Percentiles rank a stretch among this genome's conserved stretches.
Conservation (phyloP, 2,888 invertebrate species). For the Ischnura elegans region DNA sequence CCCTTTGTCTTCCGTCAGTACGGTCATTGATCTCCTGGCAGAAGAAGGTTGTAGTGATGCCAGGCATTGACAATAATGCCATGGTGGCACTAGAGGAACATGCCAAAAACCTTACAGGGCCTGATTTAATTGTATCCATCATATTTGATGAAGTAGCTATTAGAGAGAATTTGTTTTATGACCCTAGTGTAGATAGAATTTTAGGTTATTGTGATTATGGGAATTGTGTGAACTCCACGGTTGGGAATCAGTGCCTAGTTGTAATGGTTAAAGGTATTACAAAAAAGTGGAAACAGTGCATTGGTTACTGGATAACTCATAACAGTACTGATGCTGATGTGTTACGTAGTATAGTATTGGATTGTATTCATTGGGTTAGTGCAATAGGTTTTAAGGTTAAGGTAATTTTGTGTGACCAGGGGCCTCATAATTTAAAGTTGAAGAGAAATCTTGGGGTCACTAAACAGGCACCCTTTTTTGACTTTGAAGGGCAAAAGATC, state of each 20-base stretch:
- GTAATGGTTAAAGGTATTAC: background rate
- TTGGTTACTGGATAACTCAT: background rate
- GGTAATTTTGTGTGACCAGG: background rate
- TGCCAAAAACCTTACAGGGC: background rate
- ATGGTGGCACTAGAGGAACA: background rate
- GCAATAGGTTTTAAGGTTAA: background rate
- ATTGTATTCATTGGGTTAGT: background rate
- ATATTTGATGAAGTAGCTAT: background rate
- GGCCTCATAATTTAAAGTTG: background rate
- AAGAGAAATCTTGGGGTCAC: background rate
- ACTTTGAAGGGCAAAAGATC: too few species aligned
- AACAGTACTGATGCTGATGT: background rate
- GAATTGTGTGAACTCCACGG: background rate
- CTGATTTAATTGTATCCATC: background rate
- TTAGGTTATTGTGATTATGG: background rate
- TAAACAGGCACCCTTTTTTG: background rate
- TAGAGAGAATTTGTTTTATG: background rate
- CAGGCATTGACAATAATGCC: background rate
- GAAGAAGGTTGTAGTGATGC: background rate
- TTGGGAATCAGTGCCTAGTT: constrained; percentile 34
- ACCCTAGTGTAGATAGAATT: background rate
- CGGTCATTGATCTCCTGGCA: background rate
- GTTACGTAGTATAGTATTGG: background rate
- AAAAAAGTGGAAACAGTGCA: constrained; percentile 15
- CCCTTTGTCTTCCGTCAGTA: background rate